A percentile compares a stretch with the other conserved stretches of the same genome.
These are phyloP conservation scores for Hipparchia sbordonii DNA, from an alignment of 2,888 invertebrate genomes.

Conservation along the genomic window DNA sequence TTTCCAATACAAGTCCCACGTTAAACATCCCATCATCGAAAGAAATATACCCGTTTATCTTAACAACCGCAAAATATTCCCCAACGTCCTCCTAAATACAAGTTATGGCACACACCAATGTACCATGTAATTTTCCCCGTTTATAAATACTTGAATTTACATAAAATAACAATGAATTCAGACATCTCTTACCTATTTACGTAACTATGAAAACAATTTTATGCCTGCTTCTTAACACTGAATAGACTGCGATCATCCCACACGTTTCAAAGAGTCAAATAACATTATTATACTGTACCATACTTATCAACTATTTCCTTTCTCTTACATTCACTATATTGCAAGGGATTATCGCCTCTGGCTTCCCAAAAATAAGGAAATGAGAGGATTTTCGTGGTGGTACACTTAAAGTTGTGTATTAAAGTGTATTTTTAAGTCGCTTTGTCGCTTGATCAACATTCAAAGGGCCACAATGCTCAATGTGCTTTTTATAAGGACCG, in stretches of 20 bases:
- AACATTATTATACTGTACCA: conserved; percentile 73
- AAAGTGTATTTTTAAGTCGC: conserved; percentile 71
- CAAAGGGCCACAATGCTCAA: conserved; percentile 63
- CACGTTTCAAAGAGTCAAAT: conserved; percentile 68
- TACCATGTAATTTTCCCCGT: conserved; percentile 35
- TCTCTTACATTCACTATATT: conserved; percentile 22
- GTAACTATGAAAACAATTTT: conserved; percentile 52
- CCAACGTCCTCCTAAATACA: conserved; percentile 20
- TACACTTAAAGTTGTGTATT: conserved; percentile 49
- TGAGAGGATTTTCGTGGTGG: conserved; percentile 13
- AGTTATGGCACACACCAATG: conserved; percentile 21
- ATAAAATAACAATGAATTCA: conserved; percentile 40
- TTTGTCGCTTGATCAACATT: conserved; percentile 74
- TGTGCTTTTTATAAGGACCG: conserved; percentile 60
- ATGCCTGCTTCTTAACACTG: conserved; percentile 68
- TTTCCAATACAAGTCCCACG: not conserved
- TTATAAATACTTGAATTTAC: conserved; percentile 36
- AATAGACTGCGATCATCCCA: conserved; percentile 76
- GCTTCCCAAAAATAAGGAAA: conserved; percentile 1
- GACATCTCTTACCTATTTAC: conserved; percentile 41
- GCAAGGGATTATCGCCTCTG: conserved; percentile 47
- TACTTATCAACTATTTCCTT: conserved; percentile 45
- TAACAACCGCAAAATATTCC: conserved; percentile 17
- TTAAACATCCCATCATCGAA: not conserved
- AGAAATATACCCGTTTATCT: conserved; percentile 10